Percentiles rank a stretch among this genome's conserved stretches.
These are phyloP conservation scores for Drosophila lutescens DNA, from an alignment of 2,888 invertebrate genomes.

Conservation along the genomic window DNA sequence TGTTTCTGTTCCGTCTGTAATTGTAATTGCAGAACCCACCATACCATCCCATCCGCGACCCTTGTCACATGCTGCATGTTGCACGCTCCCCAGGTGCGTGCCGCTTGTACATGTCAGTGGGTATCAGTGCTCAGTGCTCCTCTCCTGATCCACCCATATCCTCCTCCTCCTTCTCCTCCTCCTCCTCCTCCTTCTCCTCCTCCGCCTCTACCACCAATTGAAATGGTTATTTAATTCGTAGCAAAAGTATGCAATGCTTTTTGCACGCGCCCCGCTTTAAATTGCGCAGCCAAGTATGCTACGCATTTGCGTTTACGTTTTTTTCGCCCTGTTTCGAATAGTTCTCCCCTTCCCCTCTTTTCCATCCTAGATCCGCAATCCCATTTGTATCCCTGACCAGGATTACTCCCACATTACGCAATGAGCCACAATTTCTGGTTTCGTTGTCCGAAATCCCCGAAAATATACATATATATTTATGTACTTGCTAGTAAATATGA, in stretches of 20 bases:
- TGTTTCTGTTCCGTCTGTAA: slow-evolving; percentile 1
- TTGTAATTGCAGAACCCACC: slow-evolving; percentile 13
- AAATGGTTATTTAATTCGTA: slow-evolving; percentile 63
- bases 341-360: slow-evolving; percentile 4
- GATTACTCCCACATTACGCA: slow-evolving; percentile 8
- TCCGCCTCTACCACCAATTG: slow-evolving; percentile 26
- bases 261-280: slow-evolving; percentile 29
- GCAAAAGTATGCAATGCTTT: slow-evolving; percentile 9
- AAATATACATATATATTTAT: background rate
- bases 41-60: slow-evolving; percentile 2
- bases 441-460: background rate
- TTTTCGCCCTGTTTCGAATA: background rate
- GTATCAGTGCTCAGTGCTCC: background rate
- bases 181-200: background rate
- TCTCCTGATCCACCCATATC: background rate
- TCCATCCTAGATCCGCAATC: slow-evolving; percentile 2
- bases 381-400: slow-evolving; percentile 14
- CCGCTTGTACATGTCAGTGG: slow-evolving; percentile 3
- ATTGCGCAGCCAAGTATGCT: slow-evolving; percentile 39
- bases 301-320: slow-evolving; percentile 20
- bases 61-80: slow-evolving; percentile 24
- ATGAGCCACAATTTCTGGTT: slow-evolving; percentile 45
- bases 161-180: background rate
- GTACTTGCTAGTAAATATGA: background rate
- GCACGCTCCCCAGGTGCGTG: slow-evolving; percentile 20